Conservation (phyloP, 2,888 invertebrate genomes). For the Cephalotes varians region DNA sequence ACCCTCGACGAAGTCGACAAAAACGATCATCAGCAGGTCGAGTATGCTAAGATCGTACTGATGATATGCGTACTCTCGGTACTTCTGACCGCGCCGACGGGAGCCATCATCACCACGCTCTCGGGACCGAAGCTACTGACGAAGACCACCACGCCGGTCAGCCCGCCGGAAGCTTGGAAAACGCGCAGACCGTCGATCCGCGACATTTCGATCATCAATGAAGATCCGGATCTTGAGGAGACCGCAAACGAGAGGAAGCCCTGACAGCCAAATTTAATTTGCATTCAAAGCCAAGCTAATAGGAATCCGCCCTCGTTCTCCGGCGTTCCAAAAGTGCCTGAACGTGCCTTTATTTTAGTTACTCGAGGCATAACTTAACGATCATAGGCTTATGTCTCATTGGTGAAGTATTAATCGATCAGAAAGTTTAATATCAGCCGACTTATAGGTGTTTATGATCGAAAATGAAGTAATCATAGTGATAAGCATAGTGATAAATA, state of each 20-base stretch:
- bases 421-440: not conserved
- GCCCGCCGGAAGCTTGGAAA: slow-evolving; percentile 89
- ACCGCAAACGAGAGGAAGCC: slow-evolving; percentile 75
- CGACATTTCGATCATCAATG: slow-evolving; percentile 95
- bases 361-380: not conserved
- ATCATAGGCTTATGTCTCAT: not conserved
- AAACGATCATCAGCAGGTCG: slow-evolving; percentile 85
- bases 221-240: slow-evolving; percentile 90
- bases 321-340: not conserved
- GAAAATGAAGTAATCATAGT: not conserved
- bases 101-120: slow-evolving; percentile 93
- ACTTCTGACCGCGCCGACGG: slow-evolving; percentile 93
- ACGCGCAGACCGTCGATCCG: slow-evolving; percentile 94
- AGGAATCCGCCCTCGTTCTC: not conserved
- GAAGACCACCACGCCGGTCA: slow-evolving; percentile 91
- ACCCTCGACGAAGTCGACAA: slow-evolving; percentile 89
- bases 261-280: slow-evolving; percentile 45
- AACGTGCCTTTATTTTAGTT: slow-evolving; percentile 1
- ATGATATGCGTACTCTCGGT: slow-evolving; percentile 93
- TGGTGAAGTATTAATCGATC: not conserved
- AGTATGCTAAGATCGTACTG: slow-evolving; percentile 90
- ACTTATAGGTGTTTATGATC: not conserved
- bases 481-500: not conserved
- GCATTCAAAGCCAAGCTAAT: not conserved
- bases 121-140: slow-evolving; percentile 92